Evolutionary conservation across 2,113 vertebrate species (phyloP), one percentile per base, ranked within the genome.

Genomic region (Bujurquina vittata): DNA sequence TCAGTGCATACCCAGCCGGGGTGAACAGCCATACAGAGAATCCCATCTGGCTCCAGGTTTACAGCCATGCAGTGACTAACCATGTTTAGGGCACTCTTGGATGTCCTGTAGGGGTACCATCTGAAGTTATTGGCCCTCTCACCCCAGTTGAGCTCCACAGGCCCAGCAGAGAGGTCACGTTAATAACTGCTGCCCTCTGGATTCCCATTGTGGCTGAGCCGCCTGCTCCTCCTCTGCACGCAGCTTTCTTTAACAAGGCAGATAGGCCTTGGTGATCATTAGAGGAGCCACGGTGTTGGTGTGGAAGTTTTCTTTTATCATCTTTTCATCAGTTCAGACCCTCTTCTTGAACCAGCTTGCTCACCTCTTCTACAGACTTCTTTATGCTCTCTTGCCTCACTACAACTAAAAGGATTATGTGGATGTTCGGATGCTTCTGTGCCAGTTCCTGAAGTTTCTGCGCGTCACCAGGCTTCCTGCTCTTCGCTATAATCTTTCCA

Each of bases 201-300:
- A 96, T 95, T 60, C 94, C 91, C 96, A 95, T 96, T 0, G 52
- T 22, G 9, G 65, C 58, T 0, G 76, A 23, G 4, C 22, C 65
- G 4, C 94, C 91, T 1, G 92, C 87, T 60, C 77, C 88, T 78
- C 88, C 89, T 83, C 87, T 90, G 33, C 87, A 91, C 0, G 94
- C 95, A 82, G 96, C 95, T 83, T 73, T 84, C 93, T 94, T 95
- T 81, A 96, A 81, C 55, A 96, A 9, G 94, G 95, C 3, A 95
- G 93, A 88, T 96, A 92, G 0, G 95, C 94, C 94, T 96, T 96
- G 74, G 95, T 96, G 87, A 96, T 93, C 95, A 97, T 96, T 22
- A 95, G 89, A 56, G 96, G 95, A 75, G 95, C 94, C 1, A 96
- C 95, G 0, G 94, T 83, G 43, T 96, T 96, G 80, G 94, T 95